Evolutionary conservation across 2,113 vertebrate genomes (phyloP).

Genomic region (Corvus hawaiiensis): DNA sequence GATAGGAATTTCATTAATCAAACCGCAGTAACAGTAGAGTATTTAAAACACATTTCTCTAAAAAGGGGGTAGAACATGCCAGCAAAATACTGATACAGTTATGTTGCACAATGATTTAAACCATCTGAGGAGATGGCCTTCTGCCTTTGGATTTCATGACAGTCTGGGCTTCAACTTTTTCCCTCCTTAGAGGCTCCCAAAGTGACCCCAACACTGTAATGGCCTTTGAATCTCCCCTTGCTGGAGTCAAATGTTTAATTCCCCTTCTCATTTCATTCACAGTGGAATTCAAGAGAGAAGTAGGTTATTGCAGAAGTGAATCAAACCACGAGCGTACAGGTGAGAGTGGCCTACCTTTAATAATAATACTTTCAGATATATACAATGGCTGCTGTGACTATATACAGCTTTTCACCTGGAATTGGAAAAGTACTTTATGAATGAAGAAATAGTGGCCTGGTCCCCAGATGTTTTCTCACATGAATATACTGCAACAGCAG

Average conservation of each 20-base stretch:
- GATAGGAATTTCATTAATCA: constrained; percentile 55
- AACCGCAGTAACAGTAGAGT: constrained; percentile 20
- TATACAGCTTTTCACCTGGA: neutral
- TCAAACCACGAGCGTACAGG: neutral
- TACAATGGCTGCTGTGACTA: neutral
- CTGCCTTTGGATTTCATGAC: neutral
- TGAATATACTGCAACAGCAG: neutral
- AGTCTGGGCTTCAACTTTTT: neutral
- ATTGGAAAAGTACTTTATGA: neutral
- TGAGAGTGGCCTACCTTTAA: neutral
- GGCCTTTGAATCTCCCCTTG: neutral
- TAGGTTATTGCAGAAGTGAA: neutral
- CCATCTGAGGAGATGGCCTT: constrained; percentile 10
- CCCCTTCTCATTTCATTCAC: neutral
- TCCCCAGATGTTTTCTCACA: neutral
- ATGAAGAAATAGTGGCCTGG: neutral
- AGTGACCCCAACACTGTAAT: neutral
- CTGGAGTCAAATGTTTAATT: neutral
- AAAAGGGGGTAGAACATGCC: neutral
- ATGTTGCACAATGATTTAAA: constrained; percentile 9
- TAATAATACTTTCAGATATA: neutral
- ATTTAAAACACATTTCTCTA: constrained; percentile 53
- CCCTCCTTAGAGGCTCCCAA: neutral
- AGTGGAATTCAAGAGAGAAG: neutral
- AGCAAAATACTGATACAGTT: neutral